These are phyloP conservation scores for Stigmatopora nigra DNA, from an alignment of 2,113 vertebrate species.

Conservation along the genomic window DNA sequence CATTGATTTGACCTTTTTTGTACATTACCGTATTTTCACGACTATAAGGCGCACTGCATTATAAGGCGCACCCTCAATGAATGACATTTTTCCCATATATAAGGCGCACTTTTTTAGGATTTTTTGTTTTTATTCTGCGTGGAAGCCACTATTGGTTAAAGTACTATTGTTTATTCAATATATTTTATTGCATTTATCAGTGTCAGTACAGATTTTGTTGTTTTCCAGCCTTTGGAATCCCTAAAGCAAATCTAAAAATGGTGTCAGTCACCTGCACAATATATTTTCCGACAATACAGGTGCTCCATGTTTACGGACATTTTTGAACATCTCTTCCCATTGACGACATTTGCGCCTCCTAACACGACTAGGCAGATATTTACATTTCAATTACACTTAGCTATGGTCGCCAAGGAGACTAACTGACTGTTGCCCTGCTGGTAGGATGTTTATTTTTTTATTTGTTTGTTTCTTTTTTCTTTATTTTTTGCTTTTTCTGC, in stretches of 20 bases:
- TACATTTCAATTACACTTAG: constrained; percentile 30
- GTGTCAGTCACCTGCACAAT: not conserved
- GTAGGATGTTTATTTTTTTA: constrained; percentile 4
- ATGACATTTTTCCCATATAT: too few relatives aligned
- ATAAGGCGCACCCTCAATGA: too few relatives aligned
- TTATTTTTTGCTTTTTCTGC: not conserved
- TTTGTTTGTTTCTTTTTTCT: constrained; percentile 16
- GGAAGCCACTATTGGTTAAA: too few relatives aligned
- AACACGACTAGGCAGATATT: constrained; percentile 15
- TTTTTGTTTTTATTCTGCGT: too few relatives aligned
- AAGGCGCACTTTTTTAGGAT: too few relatives aligned
- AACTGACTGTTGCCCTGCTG: constrained; percentile 24
- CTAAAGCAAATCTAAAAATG: not conserved
- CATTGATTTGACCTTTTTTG: constrained; percentile 54
- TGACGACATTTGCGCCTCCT: constrained; percentile 21
- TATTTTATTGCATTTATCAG: too few relatives aligned
- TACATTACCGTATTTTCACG: too few relatives aligned
- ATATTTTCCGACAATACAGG: not conserved
- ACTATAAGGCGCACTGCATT: too few relatives aligned
- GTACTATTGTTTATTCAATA: too few relatives aligned
- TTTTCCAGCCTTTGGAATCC: not conserved
- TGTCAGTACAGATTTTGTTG: too few relatives aligned
- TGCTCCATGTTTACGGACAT: constrained; percentile 26
- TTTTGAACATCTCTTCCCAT: constrained; percentile 11
- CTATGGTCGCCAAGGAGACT: constrained; percentile 17